These are phyloP conservation scores for Xenus cinereus DNA, from an alignment of 2,113 vertebrate species.

Conservation along the genomic window DNA sequence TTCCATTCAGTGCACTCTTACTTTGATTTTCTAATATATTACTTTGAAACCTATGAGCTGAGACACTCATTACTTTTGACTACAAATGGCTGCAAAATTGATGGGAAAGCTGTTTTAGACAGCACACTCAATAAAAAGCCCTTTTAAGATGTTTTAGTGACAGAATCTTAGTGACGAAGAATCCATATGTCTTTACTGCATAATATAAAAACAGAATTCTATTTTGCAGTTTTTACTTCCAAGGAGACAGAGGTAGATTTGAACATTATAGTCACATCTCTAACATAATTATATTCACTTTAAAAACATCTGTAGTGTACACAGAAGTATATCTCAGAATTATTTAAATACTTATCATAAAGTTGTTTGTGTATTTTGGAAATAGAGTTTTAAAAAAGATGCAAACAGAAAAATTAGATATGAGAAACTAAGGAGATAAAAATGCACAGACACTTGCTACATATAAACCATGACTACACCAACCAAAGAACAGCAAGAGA, in stretches of 20 bases:
- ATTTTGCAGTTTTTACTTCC: constrained; percentile 27
- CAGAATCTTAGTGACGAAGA: constrained; percentile 30
- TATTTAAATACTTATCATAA: neutral
- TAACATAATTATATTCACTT: neutral
- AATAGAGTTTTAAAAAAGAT: neutral
- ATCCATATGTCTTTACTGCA: neutral
- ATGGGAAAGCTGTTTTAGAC: constrained; percentile 64
- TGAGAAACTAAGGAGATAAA: neutral
- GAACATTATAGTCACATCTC: constrained; percentile 6
- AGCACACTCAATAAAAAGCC: constrained; percentile 52
- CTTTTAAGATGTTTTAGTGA: constrained; percentile 55
- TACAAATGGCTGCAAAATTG: constrained; percentile 68
- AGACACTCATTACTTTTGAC: constrained; percentile 66
- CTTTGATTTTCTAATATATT: constrained; percentile 73
- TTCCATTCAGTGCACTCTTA: constrained; percentile 56
- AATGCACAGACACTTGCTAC: neutral
- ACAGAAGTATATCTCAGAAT: neutral
- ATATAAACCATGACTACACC: neutral
- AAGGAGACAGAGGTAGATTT: neutral
- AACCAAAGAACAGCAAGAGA: neutral
- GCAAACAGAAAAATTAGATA: neutral
- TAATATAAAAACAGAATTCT: constrained; percentile 35
- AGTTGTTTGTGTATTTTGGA: neutral
- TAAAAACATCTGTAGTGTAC: neutral
- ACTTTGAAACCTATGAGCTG: constrained; percentile 57